Percentiles rank a stretch among this genome's conserved stretches.
These are phyloP conservation scores for Xyrichtys novacula DNA, from an alignment of 2,797 vertebrate genomes.

Conservation along the genomic window DNA sequence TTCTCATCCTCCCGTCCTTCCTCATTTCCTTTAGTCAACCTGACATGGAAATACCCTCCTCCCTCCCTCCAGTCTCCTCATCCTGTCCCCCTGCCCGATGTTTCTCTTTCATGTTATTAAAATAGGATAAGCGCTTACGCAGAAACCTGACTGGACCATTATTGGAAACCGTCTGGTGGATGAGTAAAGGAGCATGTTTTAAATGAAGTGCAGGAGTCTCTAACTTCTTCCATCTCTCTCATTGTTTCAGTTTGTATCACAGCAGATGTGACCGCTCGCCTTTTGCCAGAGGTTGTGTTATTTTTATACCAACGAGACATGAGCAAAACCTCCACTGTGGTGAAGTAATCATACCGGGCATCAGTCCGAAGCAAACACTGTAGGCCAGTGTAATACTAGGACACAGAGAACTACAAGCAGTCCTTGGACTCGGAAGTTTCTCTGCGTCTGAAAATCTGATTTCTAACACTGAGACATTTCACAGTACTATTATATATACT, in stretches of 20 bases:
- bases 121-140: constrained; percentile 38
- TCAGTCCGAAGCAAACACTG: constrained; percentile 35
- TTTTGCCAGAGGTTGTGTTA: constrained; percentile 61
- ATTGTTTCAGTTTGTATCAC: constrained; percentile 51
- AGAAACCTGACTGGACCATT: constrained; percentile 26
- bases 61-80: constrained; percentile 20
- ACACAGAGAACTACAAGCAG: constrained; percentile 12
- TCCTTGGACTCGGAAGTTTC: neutral
- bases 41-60: constrained; percentile 35
- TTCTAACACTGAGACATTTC: too few species aligned
- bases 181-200: constrained; percentile 24
- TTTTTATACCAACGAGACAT: constrained; percentile 59
- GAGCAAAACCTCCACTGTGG: constrained; percentile 46
- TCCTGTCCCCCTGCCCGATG: constrained; percentile 13
- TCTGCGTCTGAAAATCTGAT: neutral
- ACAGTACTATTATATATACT: too few species aligned
- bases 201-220: constrained; percentile 46
- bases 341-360: constrained; percentile 44
- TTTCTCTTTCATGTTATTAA: constrained; percentile 39
- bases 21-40: constrained; percentile 45
- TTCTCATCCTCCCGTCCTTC: constrained; percentile 18
- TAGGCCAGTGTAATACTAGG: constrained; percentile 11
- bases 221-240: constrained; percentile 31
- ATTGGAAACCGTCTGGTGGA: constrained; percentile 8
- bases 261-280: constrained; percentile 22